phyloP scores from a whole-genome alignment of 2,797 vertebrate species.

The Distichodus sexfasciatus region DNA sequence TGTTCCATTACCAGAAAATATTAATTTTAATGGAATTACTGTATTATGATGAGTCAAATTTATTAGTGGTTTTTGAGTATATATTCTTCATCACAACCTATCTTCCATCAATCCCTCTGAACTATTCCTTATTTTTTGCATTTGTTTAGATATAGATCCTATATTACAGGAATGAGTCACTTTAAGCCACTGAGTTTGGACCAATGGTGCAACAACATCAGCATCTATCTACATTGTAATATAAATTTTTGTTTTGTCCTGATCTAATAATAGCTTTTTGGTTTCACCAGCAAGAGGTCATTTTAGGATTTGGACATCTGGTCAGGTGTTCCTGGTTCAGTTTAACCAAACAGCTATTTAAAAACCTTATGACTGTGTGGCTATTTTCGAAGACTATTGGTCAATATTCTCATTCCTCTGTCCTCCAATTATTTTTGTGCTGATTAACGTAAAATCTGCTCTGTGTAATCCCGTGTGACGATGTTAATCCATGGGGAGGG shows the following conservation, averaged over 20 bases:
- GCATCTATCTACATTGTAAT: too few species aligned
- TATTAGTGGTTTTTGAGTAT: too few species aligned
- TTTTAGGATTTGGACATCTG: conserved; percentile 37
- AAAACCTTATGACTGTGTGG: background rate
- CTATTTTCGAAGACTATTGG: conserved; percentile 20
- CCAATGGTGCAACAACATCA: too few species aligned
- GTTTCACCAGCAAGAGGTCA: conserved; percentile 8
- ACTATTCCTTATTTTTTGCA: too few species aligned
- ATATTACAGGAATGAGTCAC: too few species aligned
- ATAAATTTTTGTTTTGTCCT: background rate
- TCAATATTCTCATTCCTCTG: conserved; percentile 32
- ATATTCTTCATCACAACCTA: too few species aligned
- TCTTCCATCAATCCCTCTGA: too few species aligned
- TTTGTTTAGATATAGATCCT: too few species aligned
- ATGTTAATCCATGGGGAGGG: conserved; percentile 77
- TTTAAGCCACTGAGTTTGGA: too few species aligned
- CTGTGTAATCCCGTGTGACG: conserved; percentile 86
- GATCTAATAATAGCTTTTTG: background rate
- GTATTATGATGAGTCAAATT: too few species aligned
- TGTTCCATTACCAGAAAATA: too few species aligned
- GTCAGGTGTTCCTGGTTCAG: conserved; percentile 42
- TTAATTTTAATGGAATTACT: too few species aligned
- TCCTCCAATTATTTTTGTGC: conserved; percentile 59
- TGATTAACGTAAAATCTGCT: conserved; percentile 75
- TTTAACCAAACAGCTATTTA: conserved; percentile 36